Evolutionary conservation across 2,113 vertebrate species (phyloP).

Genomic region (Phalacrocorax brasilianus): DNA sequence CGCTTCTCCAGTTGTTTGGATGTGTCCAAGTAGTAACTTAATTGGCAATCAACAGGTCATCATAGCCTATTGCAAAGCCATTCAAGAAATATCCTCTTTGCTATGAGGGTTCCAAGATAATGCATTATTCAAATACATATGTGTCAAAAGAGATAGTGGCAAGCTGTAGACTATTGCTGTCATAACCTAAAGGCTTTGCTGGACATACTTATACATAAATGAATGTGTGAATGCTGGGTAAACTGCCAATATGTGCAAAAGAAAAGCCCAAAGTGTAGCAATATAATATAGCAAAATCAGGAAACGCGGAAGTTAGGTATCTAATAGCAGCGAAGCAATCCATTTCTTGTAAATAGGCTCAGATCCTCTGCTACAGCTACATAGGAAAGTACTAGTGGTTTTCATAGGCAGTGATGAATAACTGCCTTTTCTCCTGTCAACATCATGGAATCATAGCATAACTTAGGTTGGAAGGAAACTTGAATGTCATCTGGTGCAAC

Average conservation of each 20-base stretch:
- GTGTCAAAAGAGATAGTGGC: background rate
- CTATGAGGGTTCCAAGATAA: background rate
- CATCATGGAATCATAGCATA: background rate
- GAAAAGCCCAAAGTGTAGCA: background rate
- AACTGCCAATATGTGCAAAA: background rate
- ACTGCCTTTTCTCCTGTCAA: background rate
- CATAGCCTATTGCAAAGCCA: background rate
- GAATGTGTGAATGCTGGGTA: background rate
- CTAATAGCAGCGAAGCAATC: background rate
- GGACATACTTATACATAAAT: background rate
- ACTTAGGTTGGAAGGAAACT: background rate
- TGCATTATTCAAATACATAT: background rate
- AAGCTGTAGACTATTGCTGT: background rate
- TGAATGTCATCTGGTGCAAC: background rate
- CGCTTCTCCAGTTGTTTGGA: background rate
- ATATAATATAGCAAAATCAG: background rate
- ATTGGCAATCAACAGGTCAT: background rate
- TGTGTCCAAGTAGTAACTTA: background rate
- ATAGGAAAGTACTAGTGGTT: background rate
- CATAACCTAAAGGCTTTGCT: background rate
- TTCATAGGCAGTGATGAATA: background rate
- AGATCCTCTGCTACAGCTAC: background rate
- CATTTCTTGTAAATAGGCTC: background rate
- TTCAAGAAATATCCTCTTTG: background rate
- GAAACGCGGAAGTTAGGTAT: background rate